phyloP scores from a whole-genome alignment of 2,113 vertebrate genomes.

The Rhombomys opimus region DNA sequence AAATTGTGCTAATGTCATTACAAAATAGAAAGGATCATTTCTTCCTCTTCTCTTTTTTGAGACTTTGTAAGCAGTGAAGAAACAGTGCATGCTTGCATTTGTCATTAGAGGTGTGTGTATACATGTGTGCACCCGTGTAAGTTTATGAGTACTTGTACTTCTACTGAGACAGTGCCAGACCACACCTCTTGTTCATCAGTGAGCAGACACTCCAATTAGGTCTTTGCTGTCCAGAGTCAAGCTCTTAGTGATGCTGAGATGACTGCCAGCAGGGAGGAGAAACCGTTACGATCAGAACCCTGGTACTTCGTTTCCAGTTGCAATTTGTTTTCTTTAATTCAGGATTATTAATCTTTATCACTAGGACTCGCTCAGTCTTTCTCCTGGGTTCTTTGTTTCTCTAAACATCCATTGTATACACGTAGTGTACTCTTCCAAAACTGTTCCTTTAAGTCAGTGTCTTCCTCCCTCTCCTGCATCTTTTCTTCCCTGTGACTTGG shows the following conservation, averaged over 20 bases:
- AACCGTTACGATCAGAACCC: background rate
- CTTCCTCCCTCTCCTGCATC: background rate
- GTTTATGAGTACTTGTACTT: background rate
- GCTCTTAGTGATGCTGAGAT: background rate
- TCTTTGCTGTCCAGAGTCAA: background rate
- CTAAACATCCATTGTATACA: background rate
- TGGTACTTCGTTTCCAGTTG: background rate
- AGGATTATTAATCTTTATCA: background rate
- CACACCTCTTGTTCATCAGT: background rate
- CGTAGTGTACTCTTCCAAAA: background rate
- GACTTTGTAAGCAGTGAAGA: background rate
- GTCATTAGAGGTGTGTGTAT: background rate
- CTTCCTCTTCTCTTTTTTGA: background rate
- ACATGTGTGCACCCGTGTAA: no score
- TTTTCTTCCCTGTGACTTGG: background rate
- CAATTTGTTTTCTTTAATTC: background rate
- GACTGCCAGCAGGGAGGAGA: background rate
- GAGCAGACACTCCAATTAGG: background rate
- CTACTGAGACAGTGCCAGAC: no score
- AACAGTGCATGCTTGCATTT: rapidly evolving
- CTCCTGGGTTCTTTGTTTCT: background rate
- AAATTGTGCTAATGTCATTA: background rate
- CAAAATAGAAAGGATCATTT: background rate
- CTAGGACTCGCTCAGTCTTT: background rate
- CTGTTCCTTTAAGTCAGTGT: background rate